These are phyloP conservation scores for Hypercompe scribonia DNA, from an alignment of 2,888 invertebrate genomes.

Conservation along the genomic window DNA sequence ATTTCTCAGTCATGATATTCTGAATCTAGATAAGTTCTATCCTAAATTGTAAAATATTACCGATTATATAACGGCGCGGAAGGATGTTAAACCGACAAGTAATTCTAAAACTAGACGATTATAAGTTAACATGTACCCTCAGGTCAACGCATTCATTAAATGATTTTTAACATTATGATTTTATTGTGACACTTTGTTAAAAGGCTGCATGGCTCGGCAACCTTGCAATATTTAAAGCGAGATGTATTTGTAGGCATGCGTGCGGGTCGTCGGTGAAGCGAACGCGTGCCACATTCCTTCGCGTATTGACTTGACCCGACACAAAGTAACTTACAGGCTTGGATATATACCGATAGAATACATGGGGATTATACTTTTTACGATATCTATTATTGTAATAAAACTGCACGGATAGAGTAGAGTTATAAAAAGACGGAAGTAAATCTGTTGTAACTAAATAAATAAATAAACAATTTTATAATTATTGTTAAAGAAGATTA, in stretches of 20 bases:
- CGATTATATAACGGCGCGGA: background rate
- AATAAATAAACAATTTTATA: background rate
- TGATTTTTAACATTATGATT: slow-evolving; percentile 19
- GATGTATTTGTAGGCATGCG: slow-evolving; percentile 54
- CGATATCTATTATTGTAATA: background rate
- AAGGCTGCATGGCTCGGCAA: slow-evolving; percentile 33
- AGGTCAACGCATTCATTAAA: slow-evolving; percentile 16
- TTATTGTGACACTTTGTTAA: slow-evolving; percentile 35
- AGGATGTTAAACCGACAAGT: background rate
- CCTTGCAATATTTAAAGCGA: slow-evolving; percentile 50
- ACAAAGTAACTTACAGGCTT: slow-evolving; percentile 67
- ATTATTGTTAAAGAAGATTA: background rate
- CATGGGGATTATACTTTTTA: background rate
- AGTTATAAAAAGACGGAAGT: background rate
- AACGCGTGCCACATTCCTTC: slow-evolving; percentile 77
- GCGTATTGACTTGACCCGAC: slow-evolving; percentile 73
- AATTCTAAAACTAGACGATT: background rate
- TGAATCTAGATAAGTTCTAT: background rate
- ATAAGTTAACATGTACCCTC: background rate
- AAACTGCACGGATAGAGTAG: background rate
- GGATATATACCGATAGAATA: slow-evolving; percentile 41
- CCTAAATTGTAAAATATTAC: background rate
- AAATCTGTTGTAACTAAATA: background rate
- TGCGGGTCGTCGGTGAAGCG: slow-evolving; percentile 50
- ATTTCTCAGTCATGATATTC: background rate